These are phyloP conservation scores for Sinhomidia bicolor DNA, from an alignment of 2,888 invertebrate species.

Conservation along the genomic window DNA sequence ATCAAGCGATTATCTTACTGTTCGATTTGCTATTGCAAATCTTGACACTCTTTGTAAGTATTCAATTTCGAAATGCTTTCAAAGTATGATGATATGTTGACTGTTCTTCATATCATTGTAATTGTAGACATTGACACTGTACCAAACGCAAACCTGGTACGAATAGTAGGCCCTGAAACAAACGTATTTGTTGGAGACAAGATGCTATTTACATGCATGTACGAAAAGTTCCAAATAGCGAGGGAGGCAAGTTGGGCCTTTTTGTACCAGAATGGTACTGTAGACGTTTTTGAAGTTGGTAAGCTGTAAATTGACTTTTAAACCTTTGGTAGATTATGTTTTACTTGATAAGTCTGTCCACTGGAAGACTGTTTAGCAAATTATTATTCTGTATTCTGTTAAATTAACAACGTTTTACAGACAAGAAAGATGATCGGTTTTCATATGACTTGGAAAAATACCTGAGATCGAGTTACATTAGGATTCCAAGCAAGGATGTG, in stretches of 20 bases:
- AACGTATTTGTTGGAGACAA: constrained; percentile 76
- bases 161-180: constrained; percentile 74
- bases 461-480: constrained; percentile 72
- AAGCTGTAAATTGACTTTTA: too few relatives aligned
- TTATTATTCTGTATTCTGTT: too few relatives aligned
- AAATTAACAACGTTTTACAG: too few relatives aligned
- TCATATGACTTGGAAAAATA: constrained; percentile 73
- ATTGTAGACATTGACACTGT: constrained; percentile 70
- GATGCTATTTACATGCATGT: constrained; percentile 75
- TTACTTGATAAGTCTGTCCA: not conserved
- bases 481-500: constrained; percentile 68
- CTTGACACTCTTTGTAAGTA: constrained; percentile 73
- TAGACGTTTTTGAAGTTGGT: constrained; percentile 75
- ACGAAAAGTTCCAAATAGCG: constrained; percentile 75
- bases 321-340: too few relatives aligned
- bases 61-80: not conserved
- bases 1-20: constrained; percentile 72
- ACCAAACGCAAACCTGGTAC: constrained; percentile 68
- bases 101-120: not conserved
- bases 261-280: constrained; percentile 69
- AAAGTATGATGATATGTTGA: not conserved
- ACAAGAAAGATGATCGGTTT: constrained; percentile 70
- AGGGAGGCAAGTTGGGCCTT: constrained; percentile 74
- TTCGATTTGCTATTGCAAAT: constrained; percentile 73
- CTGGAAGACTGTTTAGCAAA: too few relatives aligned